Conservation (phyloP, 2,888 invertebrate species). For the Rapana venosa region DNA sequence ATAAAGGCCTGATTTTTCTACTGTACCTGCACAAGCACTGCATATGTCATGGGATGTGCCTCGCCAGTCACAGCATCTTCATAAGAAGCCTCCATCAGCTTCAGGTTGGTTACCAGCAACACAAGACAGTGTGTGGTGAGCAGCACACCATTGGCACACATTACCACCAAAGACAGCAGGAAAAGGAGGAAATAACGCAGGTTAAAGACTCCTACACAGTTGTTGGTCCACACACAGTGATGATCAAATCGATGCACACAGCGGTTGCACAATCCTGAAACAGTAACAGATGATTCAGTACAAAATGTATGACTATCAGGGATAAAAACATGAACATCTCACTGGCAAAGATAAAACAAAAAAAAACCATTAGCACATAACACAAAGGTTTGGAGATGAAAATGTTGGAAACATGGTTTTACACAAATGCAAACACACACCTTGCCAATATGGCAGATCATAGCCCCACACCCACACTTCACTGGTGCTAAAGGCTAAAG, state of each 20-base stretch:
- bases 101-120: slow-evolving; percentile 58
- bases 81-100: slow-evolving; percentile 65
- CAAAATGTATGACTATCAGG: neutral
- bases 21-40: slow-evolving; percentile 71
- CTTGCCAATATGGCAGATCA: too few relatives aligned
- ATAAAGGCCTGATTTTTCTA: neutral
- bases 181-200: slow-evolving; percentile 73
- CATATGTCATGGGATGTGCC: slow-evolving; percentile 63
- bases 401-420: too few relatives aligned
- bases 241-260: slow-evolving; percentile 78
- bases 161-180: slow-evolving; percentile 68
- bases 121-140: slow-evolving; percentile 61
- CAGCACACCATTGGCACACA: slow-evolving; percentile 70
- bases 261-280: slow-evolving; percentile 72
- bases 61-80: slow-evolving; percentile 61
- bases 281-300: neutral
- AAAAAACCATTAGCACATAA: neutral
- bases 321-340: neutral
- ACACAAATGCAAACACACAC: too few relatives aligned
- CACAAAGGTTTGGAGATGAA: neutral
- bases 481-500: too few relatives aligned
- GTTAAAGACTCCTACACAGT: slow-evolving; percentile 75
- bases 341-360: neutral
- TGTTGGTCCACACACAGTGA: slow-evolving; percentile 78
- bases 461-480: too few relatives aligned